These are phyloP conservation scores for Eospalax fontanierii DNA, from an alignment of 2,797 vertebrate species.

Conservation along the genomic window DNA sequence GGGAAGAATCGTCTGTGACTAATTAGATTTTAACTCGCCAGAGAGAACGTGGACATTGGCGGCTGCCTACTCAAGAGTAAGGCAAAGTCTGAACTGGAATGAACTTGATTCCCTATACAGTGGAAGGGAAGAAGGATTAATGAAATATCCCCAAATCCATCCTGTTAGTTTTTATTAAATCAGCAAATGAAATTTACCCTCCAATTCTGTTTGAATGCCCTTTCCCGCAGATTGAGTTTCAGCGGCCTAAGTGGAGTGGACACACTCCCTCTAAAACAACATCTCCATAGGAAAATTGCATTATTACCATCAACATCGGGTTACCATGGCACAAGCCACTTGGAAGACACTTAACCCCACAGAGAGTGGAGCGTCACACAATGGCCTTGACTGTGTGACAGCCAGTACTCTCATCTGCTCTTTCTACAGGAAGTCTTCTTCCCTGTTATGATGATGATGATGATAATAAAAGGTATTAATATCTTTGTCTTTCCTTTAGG, in stretches of 20 bases:
- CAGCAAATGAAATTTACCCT: constrained; percentile 96
- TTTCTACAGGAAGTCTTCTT: constrained; percentile 45
- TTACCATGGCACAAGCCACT: constrained; percentile 86
- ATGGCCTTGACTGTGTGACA: constrained; percentile 65
- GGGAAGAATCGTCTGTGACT: constrained; percentile 94
- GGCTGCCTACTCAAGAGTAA: constrained; percentile 90
- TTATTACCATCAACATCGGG: constrained; percentile 89
- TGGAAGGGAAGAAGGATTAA: constrained; percentile 98
- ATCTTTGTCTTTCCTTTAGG: neutral
- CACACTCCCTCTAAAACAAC: constrained; percentile 87
- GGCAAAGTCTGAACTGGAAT: constrained; percentile 94
- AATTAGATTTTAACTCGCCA: constrained; percentile 95
- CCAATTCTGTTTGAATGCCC: constrained; percentile 90
- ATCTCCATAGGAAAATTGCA: constrained; percentile 90
- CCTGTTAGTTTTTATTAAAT: constrained; percentile 99
- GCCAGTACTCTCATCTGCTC: neutral
- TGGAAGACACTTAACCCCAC: constrained; percentile 84
- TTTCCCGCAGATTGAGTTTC: constrained; percentile 95
- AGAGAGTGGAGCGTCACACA: constrained; percentile 60
- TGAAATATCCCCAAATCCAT: constrained; percentile 99
- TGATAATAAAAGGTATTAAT: rapidly evolving
- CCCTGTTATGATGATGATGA: neutral
- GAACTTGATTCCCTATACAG: constrained; percentile 97
- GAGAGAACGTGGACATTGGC: constrained; percentile 92
- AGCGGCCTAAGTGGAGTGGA: constrained; percentile 88